A percentile compares a stretch with the other conserved stretches of the same genome.
Evolutionary conservation across 2,113 vertebrate species (phyloP).

Genomic region (Podarcis muralis): DNA sequence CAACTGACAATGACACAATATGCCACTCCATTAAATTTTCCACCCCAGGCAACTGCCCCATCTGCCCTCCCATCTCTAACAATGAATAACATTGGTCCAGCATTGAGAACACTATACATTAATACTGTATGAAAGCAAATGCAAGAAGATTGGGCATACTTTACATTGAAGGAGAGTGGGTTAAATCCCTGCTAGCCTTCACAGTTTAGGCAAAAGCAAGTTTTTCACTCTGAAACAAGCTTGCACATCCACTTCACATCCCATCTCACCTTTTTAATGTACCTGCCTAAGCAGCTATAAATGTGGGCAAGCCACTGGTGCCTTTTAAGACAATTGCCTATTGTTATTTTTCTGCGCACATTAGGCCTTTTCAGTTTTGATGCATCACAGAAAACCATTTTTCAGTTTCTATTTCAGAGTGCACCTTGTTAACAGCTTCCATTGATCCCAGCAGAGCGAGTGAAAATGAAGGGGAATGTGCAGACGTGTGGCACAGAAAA

Average conservation of each 20-base stretch:
- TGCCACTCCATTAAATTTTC: too few relatives aligned
- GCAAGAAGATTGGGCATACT: neutral
- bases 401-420: conserved; percentile 1
- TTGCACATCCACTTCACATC: neutral
- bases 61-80: too few relatives aligned
- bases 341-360: conserved; percentile 16
- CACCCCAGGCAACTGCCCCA: too few relatives aligned
- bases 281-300: neutral
- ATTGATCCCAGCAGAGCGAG: conserved; percentile 36
- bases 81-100: too few relatives aligned
- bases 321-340: conserved; percentile 6
- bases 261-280: conserved; percentile 5
- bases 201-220: neutral
- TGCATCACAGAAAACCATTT: too few relatives aligned
- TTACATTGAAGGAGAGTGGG: too few relatives aligned
- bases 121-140: neutral
- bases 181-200: neutral
- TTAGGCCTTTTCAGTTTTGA: conserved; percentile 2
- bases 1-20: too few relatives aligned
- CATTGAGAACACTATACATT: too few relatives aligned
- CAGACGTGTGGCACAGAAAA: conserved; percentile 20
- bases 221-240: neutral
- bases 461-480: conserved; percentile 10
- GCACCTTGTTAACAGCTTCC: conserved; percentile 42
- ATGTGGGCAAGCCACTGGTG: conserved; percentile 14